Percentiles rank a stretch among this genome's conserved stretches.
phyloP scores from a whole-genome alignment of 2,797 vertebrate species.

The Melanotaenia boesemani region DNA sequence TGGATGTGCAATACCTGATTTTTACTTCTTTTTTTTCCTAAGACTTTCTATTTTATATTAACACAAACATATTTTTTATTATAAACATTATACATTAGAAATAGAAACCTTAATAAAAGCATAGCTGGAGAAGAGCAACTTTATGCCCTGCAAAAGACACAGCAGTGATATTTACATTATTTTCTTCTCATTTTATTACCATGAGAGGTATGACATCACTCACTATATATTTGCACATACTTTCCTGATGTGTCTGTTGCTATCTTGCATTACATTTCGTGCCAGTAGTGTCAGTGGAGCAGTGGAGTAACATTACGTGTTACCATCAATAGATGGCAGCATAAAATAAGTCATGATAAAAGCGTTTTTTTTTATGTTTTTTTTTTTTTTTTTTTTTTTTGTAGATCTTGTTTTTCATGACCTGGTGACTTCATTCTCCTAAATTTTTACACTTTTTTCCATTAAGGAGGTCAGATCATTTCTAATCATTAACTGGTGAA shows the following conservation, averaged over 20 bases:
- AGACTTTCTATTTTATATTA: too few species aligned
- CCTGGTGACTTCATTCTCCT: conserved; percentile 58
- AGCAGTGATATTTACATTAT: not conserved
- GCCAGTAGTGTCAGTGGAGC: conserved; percentile 13
- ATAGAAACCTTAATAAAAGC: too few species aligned
- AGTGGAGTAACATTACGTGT: conserved; percentile 47
- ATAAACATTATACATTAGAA: too few species aligned
- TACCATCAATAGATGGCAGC: conserved; percentile 76
- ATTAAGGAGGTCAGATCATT: not conserved
- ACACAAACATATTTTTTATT: too few species aligned
- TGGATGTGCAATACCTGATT: too few species aligned
- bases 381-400: conserved; percentile 21
- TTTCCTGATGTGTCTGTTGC: conserved; percentile 27
- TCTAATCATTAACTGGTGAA: not conserved
- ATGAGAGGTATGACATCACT: not conserved
- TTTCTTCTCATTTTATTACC: conserved; percentile 17
- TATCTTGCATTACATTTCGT: conserved; percentile 44
- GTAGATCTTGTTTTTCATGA: conserved; percentile 73
- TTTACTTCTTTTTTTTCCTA: too few species aligned
- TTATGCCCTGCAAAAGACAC: not conserved
- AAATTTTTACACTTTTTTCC: conserved; percentile 1
- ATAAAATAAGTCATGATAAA: conserved; percentile 54
- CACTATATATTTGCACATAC: conserved; percentile 5
- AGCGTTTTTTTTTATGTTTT: not conserved
- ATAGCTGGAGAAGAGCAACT: not conserved